Conservation (phyloP, 2,797 vertebrate genomes). For the Falco berigora region DNA sequence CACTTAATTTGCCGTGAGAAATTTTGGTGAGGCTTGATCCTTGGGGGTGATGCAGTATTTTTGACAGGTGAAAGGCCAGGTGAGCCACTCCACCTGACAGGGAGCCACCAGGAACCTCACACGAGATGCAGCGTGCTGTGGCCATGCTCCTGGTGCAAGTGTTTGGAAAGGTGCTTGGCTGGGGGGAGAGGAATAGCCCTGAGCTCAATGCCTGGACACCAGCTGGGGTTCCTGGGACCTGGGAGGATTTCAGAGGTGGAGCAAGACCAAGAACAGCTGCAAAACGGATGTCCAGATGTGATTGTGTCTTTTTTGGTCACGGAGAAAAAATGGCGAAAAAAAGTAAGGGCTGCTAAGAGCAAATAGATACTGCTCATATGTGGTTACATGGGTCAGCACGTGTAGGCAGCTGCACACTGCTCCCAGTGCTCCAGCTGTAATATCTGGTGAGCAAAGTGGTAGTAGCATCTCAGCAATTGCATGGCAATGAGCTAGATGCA, state of each 20-base stretch:
- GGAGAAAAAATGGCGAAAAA: background rate
- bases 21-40: background rate
- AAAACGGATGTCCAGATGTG: background rate
- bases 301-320: background rate
- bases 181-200: background rate
- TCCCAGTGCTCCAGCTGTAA: background rate
- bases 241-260: background rate
- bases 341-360: background rate
- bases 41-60: background rate
- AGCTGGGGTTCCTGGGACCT: background rate
- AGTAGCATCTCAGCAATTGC: background rate
- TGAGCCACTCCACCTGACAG: background rate
- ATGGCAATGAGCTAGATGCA: background rate
- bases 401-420: background rate
- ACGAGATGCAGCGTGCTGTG: background rate
- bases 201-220: background rate
- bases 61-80: background rate
- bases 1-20: background rate
- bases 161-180: background rate
- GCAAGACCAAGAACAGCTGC: background rate
- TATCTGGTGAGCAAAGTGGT: background rate
- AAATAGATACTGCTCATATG: background rate
- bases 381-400: accelerated
- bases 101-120: background rate
- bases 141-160: background rate